Evolutionary conservation across 2,113 vertebrate genomes (phyloP).

Genomic region (Paratilapia polleni): DNA sequence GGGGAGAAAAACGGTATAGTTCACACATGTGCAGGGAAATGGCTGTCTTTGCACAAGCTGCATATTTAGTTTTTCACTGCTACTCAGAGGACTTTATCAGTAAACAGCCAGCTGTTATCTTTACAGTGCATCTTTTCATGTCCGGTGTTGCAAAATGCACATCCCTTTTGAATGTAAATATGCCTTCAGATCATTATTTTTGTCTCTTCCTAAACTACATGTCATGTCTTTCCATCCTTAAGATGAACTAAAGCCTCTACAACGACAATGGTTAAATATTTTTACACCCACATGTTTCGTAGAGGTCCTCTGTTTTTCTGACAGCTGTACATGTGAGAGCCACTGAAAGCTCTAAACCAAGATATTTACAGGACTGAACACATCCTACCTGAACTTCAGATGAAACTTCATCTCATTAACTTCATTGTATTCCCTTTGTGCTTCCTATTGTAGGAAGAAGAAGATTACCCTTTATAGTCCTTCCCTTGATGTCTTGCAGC

Average conservation of each 20-base stretch:
- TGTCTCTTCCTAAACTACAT: neutral
- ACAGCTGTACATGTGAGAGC: neutral
- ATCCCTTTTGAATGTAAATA: neutral
- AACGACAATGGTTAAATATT: neutral
- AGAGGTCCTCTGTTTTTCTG: neutral
- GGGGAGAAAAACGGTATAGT: neutral
- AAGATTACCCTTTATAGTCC: neutral
- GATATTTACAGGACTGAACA: neutral
- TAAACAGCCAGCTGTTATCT: conserved; percentile 3
- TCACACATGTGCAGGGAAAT: neutral
- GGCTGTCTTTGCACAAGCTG: neutral
- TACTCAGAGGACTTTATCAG: neutral
- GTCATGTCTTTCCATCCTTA: neutral
- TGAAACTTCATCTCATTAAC: conserved; percentile 24
- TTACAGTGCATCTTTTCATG: neutral
- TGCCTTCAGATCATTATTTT: neutral
- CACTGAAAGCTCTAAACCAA: neutral
- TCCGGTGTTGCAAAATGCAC: neutral
- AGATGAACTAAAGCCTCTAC: neutral
- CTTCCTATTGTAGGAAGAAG: too few species aligned
- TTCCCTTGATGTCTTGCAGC: neutral
- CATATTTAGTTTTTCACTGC: neutral
- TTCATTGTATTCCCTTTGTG: neutral
- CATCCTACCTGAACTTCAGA: conserved; percentile 47
- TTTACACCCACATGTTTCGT: neutral